Evolutionary conservation across 1,140 invertebrate genomes (phyloP), one percentile per base, ranked within the genome.

Genomic region (Apocrypta bakeri): DNA sequence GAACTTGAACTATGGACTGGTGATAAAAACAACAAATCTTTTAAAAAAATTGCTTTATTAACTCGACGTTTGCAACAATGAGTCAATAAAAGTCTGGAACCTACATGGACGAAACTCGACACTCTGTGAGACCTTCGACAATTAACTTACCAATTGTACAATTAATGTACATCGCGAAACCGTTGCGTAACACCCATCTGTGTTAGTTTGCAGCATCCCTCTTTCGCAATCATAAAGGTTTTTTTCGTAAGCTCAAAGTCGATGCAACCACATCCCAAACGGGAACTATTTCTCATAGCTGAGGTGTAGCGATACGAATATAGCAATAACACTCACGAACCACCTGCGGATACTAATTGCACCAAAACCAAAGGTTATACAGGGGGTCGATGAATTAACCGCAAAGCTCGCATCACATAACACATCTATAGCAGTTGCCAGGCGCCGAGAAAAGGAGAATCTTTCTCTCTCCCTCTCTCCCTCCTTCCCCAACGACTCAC

Each of bases 351-450:
- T 37, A 9, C 29, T 56, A 74, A 74, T 74, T 72, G 48, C 25
- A 33, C 27, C 31, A 61, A 6, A 42, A 29, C 25, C 25, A 29
- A 9, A 25, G 56, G 56, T 61, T 1, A 9, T 37, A 37, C 3
- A 4, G 33, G 2, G 72, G 72, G 2, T 74, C 72, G 42, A 74
- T 74, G 72, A 74, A 74, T 74, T 29, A 74, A 74, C 24, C 63
- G 63, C 12, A 11, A 24, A 11, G 12, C 63, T 66, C 72, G 40
- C 72, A 24, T 29, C 42, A 74, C 27, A 48, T 74, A 74, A 24
- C 40, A 42, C 42, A 37, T 56, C 48, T 56, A 21, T 21, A 56
- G 48, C 68, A 71, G 29, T 71, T 71, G 29, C 68, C 31, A 71
- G 68, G 68, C 68, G 31, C 25, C 37, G 68, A n/a, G 27, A 17